A percentile compares a stretch with the other conserved stretches of the same genome.
Conservation (phyloP, 2,797 vertebrate genomes). For the Anniella stebbinsi region DNA sequence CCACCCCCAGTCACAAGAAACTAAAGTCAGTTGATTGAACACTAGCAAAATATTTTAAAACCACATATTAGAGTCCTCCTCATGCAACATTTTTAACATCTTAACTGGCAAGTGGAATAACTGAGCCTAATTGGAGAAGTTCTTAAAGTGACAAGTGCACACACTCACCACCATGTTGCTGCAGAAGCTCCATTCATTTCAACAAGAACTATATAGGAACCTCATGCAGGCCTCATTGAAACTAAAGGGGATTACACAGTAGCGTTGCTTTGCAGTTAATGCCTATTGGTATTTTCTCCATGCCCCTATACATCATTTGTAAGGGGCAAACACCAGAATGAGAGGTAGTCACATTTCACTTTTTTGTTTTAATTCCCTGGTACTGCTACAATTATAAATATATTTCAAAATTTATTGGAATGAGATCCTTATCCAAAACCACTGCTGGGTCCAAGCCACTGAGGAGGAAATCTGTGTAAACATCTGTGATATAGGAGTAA, state of each 20-base stretch:
- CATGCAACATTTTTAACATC: conserved; percentile 26
- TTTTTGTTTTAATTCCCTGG: not conserved
- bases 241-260: not conserved
- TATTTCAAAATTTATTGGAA: not conserved
- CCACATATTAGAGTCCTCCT: conserved; percentile 21
- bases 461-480: not conserved
- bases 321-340: conserved; percentile 14
- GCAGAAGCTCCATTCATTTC: not conserved
- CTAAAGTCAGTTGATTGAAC: conserved; percentile 41
- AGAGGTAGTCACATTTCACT: conserved; percentile 19
- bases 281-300: conserved; percentile 17
- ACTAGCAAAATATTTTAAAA: conserved; percentile 49
- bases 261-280: conserved; percentile 19
- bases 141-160: conserved; percentile 17
- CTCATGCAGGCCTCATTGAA: not conserved
- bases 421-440: not conserved
- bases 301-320: conserved; percentile 9
- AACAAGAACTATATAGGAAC: not conserved
- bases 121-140: conserved; percentile 44
- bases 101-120: conserved; percentile 45
- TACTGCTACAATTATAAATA: not conserved
- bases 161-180: not conserved
- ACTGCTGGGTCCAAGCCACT: not conserved
- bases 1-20: conserved; percentile 50
- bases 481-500: not conserved